A percentile compares a stretch with the other conserved stretches of the same genome.
phyloP scores from a whole-genome alignment of 2,888 invertebrate genomes.

The Callyntrura sp. region DNA sequence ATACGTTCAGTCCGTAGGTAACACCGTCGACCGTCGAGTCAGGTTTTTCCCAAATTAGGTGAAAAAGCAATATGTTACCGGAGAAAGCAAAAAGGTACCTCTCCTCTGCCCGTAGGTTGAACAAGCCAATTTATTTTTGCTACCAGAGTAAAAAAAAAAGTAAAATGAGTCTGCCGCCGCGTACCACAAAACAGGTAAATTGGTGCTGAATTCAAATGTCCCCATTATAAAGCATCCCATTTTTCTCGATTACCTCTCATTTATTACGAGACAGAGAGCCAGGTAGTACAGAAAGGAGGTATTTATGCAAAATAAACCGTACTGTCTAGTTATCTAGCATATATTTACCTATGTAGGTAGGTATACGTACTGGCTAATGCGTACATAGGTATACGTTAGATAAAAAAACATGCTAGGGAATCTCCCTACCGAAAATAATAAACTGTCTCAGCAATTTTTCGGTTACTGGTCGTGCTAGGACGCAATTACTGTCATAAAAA shows the following conservation, averaged over 20 bases:
- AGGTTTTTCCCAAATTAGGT: background rate
- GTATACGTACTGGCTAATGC: background rate
- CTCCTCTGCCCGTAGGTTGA: background rate
- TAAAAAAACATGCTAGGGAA: too few species aligned
- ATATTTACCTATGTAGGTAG: background rate
- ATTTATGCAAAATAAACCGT: background rate
- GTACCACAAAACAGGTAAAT: conserved; percentile 50
- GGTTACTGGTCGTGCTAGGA: background rate
- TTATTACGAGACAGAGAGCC: background rate
- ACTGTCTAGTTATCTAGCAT: too few species aligned
- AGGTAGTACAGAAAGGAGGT: background rate
- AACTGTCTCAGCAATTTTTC: background rate
- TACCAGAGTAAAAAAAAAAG: conserved; percentile 29
- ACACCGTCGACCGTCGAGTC: background rate
- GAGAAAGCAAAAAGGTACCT: background rate
- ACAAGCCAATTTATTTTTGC: conserved; percentile 65
- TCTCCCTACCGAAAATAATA: too few species aligned
- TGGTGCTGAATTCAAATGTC: conserved; percentile 65
- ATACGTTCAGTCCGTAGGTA: background rate
- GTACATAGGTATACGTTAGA: background rate
- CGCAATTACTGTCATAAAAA: background rate
- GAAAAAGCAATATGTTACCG: background rate
- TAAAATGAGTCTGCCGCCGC: background rate
- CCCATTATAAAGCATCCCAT: conserved; percentile 57
- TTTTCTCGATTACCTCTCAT: conserved; percentile 31